These are phyloP conservation scores for Pyralis farinalis DNA, from an alignment of 2,888 invertebrate genomes.

Conservation along the genomic window DNA sequence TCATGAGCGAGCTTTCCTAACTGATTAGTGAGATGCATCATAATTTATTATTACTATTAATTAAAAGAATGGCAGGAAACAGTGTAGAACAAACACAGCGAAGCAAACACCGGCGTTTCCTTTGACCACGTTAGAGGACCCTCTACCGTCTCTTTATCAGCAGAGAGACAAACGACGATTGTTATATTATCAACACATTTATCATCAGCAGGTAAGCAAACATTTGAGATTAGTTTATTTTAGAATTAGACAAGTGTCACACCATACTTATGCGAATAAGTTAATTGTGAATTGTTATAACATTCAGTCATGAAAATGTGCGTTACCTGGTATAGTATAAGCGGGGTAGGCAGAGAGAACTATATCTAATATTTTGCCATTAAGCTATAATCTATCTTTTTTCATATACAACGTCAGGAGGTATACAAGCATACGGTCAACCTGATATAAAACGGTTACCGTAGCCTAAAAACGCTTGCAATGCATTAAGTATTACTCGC, in stretches of 20 bases:
- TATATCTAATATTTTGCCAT: no score
- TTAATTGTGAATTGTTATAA: no score
- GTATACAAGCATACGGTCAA: no score
- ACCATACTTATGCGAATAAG: slow-evolving; percentile 10
- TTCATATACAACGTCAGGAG: no score
- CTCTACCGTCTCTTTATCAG: slow-evolving; percentile 55
- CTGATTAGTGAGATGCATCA: slow-evolving; percentile 23
- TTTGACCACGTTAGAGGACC: slow-evolving; percentile 60
- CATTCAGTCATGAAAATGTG: no score
- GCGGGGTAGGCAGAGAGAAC: no score
- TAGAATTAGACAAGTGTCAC: slow-evolving; percentile 36
- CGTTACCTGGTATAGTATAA: no score
- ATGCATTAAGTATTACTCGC: no score
- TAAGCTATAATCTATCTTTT: no score
- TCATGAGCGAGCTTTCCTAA: not conserved
- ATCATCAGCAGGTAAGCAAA: slow-evolving; percentile 45
- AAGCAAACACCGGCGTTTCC: slow-evolving; percentile 57
- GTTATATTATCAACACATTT: slow-evolving; percentile 47
- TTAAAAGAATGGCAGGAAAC: slow-evolving; percentile 47
- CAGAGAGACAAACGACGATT: slow-evolving; percentile 49
- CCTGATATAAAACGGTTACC: no score
- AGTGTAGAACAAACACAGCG: slow-evolving; percentile 46
- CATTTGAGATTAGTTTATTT: slow-evolving; percentile 44
- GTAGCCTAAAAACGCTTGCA: no score
- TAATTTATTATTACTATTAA: no score